Evolutionary conservation across 2,797 vertebrate species (phyloP), one percentile per base, ranked within the genome.

Genomic region (Betta splendens): DNA sequence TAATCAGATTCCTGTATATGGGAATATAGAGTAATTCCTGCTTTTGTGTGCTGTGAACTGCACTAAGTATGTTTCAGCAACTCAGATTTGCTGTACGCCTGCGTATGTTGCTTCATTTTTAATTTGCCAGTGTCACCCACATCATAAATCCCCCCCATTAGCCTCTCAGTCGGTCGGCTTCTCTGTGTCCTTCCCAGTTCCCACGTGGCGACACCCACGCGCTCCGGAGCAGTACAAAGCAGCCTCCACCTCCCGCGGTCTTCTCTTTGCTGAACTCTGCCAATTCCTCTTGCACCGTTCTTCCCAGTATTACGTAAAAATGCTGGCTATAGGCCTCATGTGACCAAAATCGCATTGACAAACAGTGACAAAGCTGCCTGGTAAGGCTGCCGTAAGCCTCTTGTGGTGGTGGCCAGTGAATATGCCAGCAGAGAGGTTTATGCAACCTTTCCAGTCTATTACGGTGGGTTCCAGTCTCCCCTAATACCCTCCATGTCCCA

Each of bases 341-440:
- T 84, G 79, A 88, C 66, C 71, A 75, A n/a, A 87, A 79, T 72
- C 68, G 26, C 59, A 77, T 70, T 68, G 73, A 84, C 75, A 72
- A 78, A 68, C 64, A 40, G 62, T 80, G 72, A 86, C 73, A 84
- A 88, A 89, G 80, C 80, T 48, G 69, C 69, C 62, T 77, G 81
- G 83, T 82, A 82, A 77, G 54, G 2, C 51, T 0, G 38, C 60
- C 51, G 53, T 87, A 88, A 88, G 78, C 83, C 48, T 68, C 69
- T 77, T 81, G 56, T 61, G 49, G 70, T 69, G 49, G 20, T 49
- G 69, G 77, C 79, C 75, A 20, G 43, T 64, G 84, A 86, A 87
- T 79, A 77, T 69, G 57, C 58, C 52, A 42, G 35, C 55, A 18
- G 51, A 70, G 43, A 82, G 53, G 28, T 83, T 87, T 79, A 72